A percentile compares a stretch with the other conserved stretches of the same genome.
Evolutionary conservation across 1,140 invertebrate species (phyloP).

Genomic region (Drosophila sechellia): DNA sequence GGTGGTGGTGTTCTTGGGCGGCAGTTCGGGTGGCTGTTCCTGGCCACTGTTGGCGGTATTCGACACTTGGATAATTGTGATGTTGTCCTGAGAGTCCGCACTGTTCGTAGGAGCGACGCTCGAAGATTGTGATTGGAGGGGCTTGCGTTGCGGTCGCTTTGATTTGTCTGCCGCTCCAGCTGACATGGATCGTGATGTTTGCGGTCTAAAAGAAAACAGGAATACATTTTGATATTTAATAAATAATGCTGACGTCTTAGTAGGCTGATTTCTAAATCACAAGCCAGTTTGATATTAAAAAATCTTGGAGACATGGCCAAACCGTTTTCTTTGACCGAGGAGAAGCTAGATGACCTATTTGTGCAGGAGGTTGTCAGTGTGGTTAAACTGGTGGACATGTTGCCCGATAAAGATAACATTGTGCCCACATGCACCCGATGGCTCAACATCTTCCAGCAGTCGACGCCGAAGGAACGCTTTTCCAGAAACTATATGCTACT

Average conservation of each 20-base stretch:
- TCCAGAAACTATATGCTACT: slow-evolving; percentile 64
- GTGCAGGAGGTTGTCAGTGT: slow-evolving; percentile 50
- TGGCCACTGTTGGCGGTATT: slow-evolving; percentile 52
- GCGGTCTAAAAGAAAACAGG: slow-evolving; percentile 52
- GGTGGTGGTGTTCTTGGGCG: slow-evolving; percentile 52
- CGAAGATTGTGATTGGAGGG: slow-evolving; percentile 15
- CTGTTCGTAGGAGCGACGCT: slow-evolving; percentile 4
- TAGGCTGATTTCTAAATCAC: background rate
- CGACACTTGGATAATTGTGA: slow-evolving; percentile 83
- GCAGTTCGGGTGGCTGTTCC: slow-evolving; percentile 58
- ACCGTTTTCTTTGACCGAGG: slow-evolving; percentile 14
- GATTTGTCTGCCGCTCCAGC: slow-evolving; percentile 75
- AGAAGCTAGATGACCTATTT: slow-evolving; percentile 58
- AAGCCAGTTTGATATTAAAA: background rate
- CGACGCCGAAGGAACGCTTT: slow-evolving; percentile 50
- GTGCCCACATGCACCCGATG: slow-evolving; percentile 55
- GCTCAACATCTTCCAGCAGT: slow-evolving; percentile 52
- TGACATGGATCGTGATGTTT: slow-evolving; percentile 79
- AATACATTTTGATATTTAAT: background rate
- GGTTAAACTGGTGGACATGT: slow-evolving; percentile 19
- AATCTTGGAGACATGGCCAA: slow-evolving; percentile 18
- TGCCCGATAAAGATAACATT: slow-evolving; percentile 26
- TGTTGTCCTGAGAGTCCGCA: slow-evolving; percentile 66
- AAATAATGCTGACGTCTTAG: background rate
- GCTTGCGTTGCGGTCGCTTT: slow-evolving; percentile 35